phyloP scores from a whole-genome alignment of 2,113 vertebrate species.

The Poicephalus meyeri region DNA sequence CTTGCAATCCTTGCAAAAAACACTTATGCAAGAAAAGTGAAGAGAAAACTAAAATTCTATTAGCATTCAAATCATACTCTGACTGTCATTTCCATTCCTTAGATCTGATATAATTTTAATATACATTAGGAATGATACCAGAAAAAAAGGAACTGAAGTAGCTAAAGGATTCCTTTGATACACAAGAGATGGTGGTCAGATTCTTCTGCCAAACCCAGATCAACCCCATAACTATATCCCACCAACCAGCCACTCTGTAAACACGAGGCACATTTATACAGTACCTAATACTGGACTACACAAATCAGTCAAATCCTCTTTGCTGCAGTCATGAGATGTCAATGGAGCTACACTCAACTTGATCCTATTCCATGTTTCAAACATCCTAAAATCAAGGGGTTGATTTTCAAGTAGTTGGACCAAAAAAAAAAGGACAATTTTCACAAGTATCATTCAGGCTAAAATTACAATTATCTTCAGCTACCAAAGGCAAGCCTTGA shows the following conservation, averaged over 20 bases:
- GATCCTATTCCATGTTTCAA: not conserved
- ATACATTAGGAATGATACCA: not conserved
- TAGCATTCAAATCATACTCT: constrained; percentile 46
- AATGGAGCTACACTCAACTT: not conserved
- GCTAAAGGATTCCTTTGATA: not conserved
- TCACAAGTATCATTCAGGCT: not conserved
- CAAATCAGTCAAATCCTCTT: not conserved
- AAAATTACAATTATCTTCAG: not conserved
- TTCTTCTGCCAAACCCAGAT: not conserved
- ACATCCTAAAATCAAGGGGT: not conserved
- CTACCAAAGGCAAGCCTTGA: not conserved
- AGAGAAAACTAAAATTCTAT: constrained; percentile 28
- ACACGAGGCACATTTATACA: not conserved
- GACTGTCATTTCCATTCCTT: constrained; percentile 23
- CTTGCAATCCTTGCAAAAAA: constrained; percentile 30
- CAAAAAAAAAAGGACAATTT: not conserved
- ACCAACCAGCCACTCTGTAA: not conserved
- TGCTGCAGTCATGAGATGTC: not conserved
- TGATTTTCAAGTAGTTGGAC: not conserved
- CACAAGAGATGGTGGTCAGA: not conserved
- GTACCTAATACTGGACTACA: not conserved
- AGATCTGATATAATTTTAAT: constrained; percentile 47
- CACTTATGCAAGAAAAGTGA: not conserved
- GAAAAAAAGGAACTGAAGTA: not conserved
- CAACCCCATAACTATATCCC: not conserved